Evolutionary conservation across 2,888 invertebrate species (phyloP).

Genomic region (Platerodrilus igneus): DNA sequence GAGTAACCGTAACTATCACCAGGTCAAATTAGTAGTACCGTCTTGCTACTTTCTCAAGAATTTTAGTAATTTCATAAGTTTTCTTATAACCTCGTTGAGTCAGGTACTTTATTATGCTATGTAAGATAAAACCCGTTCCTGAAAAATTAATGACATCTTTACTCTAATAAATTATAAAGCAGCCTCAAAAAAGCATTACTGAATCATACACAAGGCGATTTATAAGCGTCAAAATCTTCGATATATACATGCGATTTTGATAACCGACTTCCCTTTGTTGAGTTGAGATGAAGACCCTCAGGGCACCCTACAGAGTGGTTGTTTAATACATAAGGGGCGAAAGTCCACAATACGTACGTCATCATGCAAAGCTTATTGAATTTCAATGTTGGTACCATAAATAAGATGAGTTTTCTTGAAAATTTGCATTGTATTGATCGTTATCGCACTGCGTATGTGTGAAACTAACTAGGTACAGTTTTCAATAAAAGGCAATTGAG

Average conservation of each 20-base stretch:
- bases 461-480: no score
- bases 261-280: conserved; percentile 34
- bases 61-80: no score
- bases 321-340: conserved; percentile 33
- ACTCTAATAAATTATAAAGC: no score
- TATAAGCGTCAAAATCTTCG: conserved; percentile 39
- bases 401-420: no score
- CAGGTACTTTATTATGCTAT: no score
- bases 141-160: no score
- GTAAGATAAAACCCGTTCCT: no score
- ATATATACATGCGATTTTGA: conserved; percentile 37
- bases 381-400: conserved; percentile 36
- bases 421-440: no score
- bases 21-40: conserved; percentile 36
- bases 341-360: conserved; percentile 34
- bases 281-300: conserved; percentile 36
- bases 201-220: conserved; percentile 38
- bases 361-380: conserved; percentile 39
- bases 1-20: conserved; percentile 36
- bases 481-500: no score
- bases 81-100: no score
- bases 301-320: conserved; percentile 30
- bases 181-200: no score
- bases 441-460: no score
- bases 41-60: conserved; percentile 37